Conservation (phyloP, 2,797 vertebrate species). For the Triplophysa yarkandensis region DNA sequence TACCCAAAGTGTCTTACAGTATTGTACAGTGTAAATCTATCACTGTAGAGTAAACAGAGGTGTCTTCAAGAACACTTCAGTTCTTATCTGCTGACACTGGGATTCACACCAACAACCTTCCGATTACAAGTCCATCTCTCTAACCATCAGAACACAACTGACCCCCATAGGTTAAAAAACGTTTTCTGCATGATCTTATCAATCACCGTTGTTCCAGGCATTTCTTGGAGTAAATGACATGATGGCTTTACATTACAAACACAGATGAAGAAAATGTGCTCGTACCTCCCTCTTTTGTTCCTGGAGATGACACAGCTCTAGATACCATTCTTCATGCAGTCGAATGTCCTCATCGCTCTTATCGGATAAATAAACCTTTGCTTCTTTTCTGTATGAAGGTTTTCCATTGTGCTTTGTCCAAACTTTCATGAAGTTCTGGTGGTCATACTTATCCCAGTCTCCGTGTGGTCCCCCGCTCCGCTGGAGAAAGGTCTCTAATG, state of each 20-base stretch:
- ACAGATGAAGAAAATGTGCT: neutral
- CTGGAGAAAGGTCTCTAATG: slow-evolving; percentile 86
- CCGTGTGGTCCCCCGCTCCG: slow-evolving; percentile 83
- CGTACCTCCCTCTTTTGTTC: slow-evolving; percentile 87
- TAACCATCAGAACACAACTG: no score
- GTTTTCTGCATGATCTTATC: no score
- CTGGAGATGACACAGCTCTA: slow-evolving; percentile 80
- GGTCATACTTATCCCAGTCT: slow-evolving; percentile 91
- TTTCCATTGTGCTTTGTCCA: slow-evolving; percentile 81
- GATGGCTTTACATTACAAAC: neutral
- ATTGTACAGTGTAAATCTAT: no score
- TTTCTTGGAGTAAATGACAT: no score
- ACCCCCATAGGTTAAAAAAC: no score
- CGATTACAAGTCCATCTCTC: no score
- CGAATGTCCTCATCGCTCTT: slow-evolving; percentile 81
- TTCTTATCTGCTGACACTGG: no score
- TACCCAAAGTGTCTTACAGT: no score
- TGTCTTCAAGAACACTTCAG: no score
- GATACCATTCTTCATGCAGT: slow-evolving; percentile 86
- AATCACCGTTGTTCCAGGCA: no score
- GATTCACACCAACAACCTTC: no score
- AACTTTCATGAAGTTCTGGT: slow-evolving; percentile 84
- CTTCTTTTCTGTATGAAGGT: slow-evolving; percentile 77
- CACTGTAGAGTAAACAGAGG: no score
- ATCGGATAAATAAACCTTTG: slow-evolving; percentile 77